phyloP scores from a whole-genome alignment of 2,113 vertebrate species.

The Solea senegalensis region DNA sequence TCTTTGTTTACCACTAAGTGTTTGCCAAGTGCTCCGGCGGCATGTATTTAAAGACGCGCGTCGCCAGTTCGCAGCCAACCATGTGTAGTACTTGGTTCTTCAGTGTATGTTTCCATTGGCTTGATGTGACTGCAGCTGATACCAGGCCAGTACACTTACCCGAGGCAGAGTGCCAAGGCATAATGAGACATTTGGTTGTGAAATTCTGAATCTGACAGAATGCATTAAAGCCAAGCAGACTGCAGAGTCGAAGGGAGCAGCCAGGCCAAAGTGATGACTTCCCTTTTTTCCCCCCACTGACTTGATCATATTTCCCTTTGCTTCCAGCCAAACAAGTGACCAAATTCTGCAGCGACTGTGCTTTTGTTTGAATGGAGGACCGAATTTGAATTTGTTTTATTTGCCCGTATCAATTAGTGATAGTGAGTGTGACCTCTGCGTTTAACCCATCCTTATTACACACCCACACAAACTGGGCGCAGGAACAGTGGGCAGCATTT shows the following conservation, averaged over 20 bases:
- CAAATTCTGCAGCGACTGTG: slow-evolving; percentile 48
- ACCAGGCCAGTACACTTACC: slow-evolving; percentile 67
- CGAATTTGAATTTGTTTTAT: too few relatives aligned
- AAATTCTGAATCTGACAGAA: slow-evolving; percentile 81
- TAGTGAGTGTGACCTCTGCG: too few relatives aligned
- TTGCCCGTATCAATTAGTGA: too few relatives aligned
- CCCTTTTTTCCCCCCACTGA: slow-evolving; percentile 59
- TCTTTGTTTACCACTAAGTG: slow-evolving; percentile 60
- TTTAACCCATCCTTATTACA: too few relatives aligned
- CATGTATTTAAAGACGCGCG: slow-evolving; percentile 48
- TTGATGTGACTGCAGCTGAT: slow-evolving; percentile 68
- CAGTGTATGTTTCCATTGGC: slow-evolving; percentile 68
- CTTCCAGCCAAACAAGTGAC: slow-evolving; percentile 56
- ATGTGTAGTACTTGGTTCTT: slow-evolving; percentile 41
- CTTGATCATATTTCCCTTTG: slow-evolving; percentile 61
- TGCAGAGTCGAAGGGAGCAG: slow-evolving; percentile 65
- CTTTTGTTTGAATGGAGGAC: slow-evolving; percentile 41
- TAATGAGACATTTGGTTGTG: slow-evolving; percentile 80
- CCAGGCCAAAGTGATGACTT: slow-evolving; percentile 69
- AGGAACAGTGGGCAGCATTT: too few relatives aligned
- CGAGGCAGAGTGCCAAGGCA: slow-evolving; percentile 71
- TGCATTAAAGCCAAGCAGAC: slow-evolving; percentile 75
- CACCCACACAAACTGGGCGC: too few relatives aligned
- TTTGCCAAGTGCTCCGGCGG: slow-evolving; percentile 52
- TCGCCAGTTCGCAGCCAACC: slow-evolving; percentile 44